Evolutionary conservation across 1,140 invertebrate species (phyloP).

Genomic region (Radopholus similis): DNA sequence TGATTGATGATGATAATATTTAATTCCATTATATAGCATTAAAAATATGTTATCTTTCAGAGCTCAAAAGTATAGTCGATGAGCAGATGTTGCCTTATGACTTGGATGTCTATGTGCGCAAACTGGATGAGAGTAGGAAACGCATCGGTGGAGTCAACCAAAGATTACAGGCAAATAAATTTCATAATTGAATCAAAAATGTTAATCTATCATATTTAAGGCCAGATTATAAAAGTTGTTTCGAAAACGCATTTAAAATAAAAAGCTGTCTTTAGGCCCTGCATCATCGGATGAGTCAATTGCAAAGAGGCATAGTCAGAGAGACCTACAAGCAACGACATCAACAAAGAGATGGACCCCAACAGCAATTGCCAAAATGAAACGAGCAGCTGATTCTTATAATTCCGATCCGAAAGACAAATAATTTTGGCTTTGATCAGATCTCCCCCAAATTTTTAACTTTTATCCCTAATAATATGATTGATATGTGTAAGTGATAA

Average conservation of each 20-base stretch:
- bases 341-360: too few relatives aligned
- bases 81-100: conserved; percentile 42
- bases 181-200: not conserved
- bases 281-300: conserved; percentile 42
- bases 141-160: conserved; percentile 11
- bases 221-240: not conserved
- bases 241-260: conserved; percentile 19
- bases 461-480: too few relatives aligned
- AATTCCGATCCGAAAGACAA: too few relatives aligned
- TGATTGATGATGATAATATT: not conserved
- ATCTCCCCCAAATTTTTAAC: too few relatives aligned
- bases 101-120: conserved; percentile 42
- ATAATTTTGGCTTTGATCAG: too few relatives aligned
- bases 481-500: too few relatives aligned
- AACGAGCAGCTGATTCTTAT: too few relatives aligned
- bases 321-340: conserved; percentile 45
- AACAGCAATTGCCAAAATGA: too few relatives aligned
- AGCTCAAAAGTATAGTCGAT: conserved; percentile 37
- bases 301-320: conserved; percentile 39
- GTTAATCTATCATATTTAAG: conserved; percentile 9
- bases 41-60: conserved; percentile 20
- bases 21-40: not conserved
- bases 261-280: conserved; percentile 20
- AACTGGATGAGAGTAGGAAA: conserved; percentile 41
- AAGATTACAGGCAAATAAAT: not conserved